Base-by-base conservation (phyloP, 2,113 vertebrate genomes). In the Zonotrichia leucophrys region DNA sequence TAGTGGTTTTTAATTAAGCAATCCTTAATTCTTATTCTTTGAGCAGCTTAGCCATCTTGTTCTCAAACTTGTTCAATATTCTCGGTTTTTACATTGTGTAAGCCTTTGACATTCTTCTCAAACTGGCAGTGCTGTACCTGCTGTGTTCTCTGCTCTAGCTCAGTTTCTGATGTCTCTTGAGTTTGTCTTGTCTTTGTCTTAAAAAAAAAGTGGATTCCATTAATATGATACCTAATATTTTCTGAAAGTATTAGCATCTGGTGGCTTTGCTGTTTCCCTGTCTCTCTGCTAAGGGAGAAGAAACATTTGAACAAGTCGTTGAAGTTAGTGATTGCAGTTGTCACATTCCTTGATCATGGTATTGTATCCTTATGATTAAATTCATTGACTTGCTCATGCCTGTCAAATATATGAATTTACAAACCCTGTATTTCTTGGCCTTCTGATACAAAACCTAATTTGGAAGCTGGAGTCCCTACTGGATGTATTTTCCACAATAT, bases 391-490 rank as follows among this genome's bases (percentile, higher is more conserved):
- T 89, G n/a, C 25, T 82, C 49, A 1, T 66, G 56, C 79, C 77
- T 92, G 58, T 91, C 83, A 89, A 76, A 60, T 52, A 14, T 21
- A 33, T 33, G 83, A 89, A 79, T 95, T 94, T 91, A 58, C 7
- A 7, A 87, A 73, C 49, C n/a, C 35, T 24, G 5, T 46, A 21
- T 62, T 91, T 95, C 69, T 91, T n/a, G 9, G 52, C 14, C 47
- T 94, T 95, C 74, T 95, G 44, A 87, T 79, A 62, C 42, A 85
- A 94, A 89, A 87, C 66, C 44, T 96, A 62, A 94, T 95, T 93
- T 94, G 69, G 49, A 91, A 49, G 47, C 69, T 46, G 17, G 19
- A 89, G 74, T 76, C 76, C 44, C 44, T 91, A 21, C 74, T 84
- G 80, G 66, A 81, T 89, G 55, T 75, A 58, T 96, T 95, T 94